Evolutionary conservation across 2,113 vertebrate species (phyloP).

Genomic region (Tricholaema leucomelas): DNA sequence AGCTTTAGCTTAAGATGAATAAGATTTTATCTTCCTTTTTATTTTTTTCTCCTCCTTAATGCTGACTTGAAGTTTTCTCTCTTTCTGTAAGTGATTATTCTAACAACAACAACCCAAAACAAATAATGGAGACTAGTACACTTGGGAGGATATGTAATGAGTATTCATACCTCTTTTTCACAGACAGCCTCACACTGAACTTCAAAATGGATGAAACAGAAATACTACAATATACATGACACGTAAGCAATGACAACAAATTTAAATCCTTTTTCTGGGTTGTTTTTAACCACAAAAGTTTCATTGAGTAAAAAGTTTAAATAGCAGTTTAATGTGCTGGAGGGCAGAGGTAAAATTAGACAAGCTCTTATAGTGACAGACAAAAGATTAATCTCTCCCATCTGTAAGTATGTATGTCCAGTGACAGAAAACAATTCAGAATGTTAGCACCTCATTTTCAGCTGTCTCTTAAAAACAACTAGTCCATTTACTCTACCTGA

Average conservation of each 20-base stretch:
- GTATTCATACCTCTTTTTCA: neutral
- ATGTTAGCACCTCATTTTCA: slow-evolving; percentile 30
- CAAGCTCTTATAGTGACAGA: neutral
- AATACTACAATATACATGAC: neutral
- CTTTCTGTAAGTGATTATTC: neutral
- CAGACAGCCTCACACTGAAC: neutral
- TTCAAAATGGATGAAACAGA: neutral
- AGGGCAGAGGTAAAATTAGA: neutral
- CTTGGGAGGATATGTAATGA: neutral
- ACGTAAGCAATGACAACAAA: neutral
- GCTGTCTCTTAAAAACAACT: neutral
- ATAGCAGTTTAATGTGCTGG: neutral
- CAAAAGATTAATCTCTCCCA: slow-evolving; percentile 2
- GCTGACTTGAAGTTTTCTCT: neutral
- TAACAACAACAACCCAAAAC: neutral
- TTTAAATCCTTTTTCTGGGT: neutral
- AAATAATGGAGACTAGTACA: neutral
- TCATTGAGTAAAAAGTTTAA: neutral
- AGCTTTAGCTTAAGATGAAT: neutral
- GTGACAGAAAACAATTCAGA: neutral
- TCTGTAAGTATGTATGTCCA: neutral
- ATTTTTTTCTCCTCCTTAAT: neutral
- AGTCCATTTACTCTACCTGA: slow-evolving; percentile 24
- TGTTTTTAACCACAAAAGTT: neutral
- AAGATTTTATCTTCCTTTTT: neutral